Base-by-base conservation (phyloP, 2,797 vertebrate species). In the Crenichthys baileyi region DNA sequence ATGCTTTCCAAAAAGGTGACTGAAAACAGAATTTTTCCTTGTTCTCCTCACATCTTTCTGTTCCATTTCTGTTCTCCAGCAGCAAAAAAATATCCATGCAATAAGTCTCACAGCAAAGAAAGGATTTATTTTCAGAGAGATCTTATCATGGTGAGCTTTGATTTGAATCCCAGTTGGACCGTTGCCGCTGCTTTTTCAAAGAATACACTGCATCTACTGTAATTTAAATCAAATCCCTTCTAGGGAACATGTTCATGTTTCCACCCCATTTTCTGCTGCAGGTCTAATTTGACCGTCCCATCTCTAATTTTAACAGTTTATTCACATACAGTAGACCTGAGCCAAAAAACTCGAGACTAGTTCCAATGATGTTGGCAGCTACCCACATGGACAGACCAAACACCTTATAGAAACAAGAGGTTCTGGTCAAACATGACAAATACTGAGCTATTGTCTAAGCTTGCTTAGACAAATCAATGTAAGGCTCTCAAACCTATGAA, bases 1-100 rank as follows among this genome's bases (percentile, higher is more conserved):
- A 99, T 98, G 98, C 97, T 98, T 91, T 93, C 94, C n/a, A 94
- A 94, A 51, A 97, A 97, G 97, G 98, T 99, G 89, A 93, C 93
- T 51, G 44, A 67, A 26, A 18, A 13, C 70, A 0, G 36, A 29
- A 29, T 7, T 31, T 41, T 53, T 60, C 31, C 44, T 26, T 5
- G 1, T 46, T 20, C 13, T 31, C 29, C 4, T 4, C 18, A 18
- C 8, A 12, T 36, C 74, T 51, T 2, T 5, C 0, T 29, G 46
- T 51, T 31, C 22, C 44, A 36, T 74, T 75, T n/a, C 50, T 72
- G 50, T 44, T 18, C n/a, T 29, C 60, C 13, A 0, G 18, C 20
- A 24, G 55, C 11, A 51, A 31, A 48, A 55, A 41, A 26, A 65
- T 18, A 26, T 9, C 48, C 9, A 7, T n/a, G 9, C 65, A n/a